A percentile compares a stretch with the other conserved stretches of the same genome.
These are phyloP conservation scores for Aptenodytes patagonicus DNA, from an alignment of 2,113 vertebrate genomes.

Conservation along the genomic window DNA sequence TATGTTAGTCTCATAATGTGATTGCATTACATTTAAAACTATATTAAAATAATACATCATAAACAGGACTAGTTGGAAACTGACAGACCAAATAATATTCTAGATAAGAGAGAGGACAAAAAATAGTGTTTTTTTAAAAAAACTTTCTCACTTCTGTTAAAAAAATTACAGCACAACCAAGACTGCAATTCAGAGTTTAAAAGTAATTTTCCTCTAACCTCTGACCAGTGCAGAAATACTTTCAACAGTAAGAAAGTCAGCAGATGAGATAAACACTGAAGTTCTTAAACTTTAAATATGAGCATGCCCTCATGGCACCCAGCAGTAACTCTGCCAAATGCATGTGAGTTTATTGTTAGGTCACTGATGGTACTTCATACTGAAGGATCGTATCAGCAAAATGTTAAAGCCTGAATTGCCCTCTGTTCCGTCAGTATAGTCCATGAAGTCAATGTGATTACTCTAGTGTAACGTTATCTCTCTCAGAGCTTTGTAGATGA, in stretches of 20 bases:
- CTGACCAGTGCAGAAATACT: not conserved
- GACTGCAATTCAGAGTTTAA: not conserved
- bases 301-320: fast-evolving
- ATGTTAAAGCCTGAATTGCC: not conserved
- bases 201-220: not conserved
- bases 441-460: not conserved
- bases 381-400: not conserved
- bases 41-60: not conserved
- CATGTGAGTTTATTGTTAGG: not conserved
- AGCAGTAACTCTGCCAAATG: not conserved
- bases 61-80: not conserved
- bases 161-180: not conserved
- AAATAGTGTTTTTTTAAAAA: not conserved
- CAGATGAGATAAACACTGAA: not conserved
- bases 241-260: not conserved
- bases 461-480: fast-evolving
- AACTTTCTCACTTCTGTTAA: not conserved
- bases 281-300: not conserved
- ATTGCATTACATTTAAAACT: not conserved
- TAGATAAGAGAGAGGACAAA: not conserved
- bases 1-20: not conserved
- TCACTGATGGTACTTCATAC: not conserved
- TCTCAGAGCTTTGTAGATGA: not conserved
- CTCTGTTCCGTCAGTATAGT: not conserved
- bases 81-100: not conserved